Percentiles rank a stretch among this genome's conserved stretches.
These are phyloP conservation scores for Lerema accius DNA, from an alignment of 1,140 invertebrate genomes.

Conservation along the genomic window DNA sequence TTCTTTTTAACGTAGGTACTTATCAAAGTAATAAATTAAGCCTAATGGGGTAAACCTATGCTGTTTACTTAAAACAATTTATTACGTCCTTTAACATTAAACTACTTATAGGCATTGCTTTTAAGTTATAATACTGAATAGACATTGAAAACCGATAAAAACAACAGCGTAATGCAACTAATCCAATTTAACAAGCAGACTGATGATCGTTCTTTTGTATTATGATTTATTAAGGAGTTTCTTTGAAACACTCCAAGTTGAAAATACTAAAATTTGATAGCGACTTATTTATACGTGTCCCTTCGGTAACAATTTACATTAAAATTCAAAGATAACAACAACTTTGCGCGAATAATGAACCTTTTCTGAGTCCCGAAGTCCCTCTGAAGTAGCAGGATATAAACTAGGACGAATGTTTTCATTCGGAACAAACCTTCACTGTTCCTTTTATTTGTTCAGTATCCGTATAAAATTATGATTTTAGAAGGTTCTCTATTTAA, in stretches of 20 bases:
- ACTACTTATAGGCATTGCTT: too few relatives aligned
- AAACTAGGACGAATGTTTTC: conserved; percentile 30
- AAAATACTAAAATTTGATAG: conserved; percentile 17
- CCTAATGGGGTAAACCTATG: too few relatives aligned
- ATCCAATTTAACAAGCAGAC: conserved; percentile 2
- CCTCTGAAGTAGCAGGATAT: conserved; percentile 15
- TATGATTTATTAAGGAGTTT: conserved; percentile 14
- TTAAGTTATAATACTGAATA: too few relatives aligned
- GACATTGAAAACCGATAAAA: too few relatives aligned
- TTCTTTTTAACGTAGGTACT: too few relatives aligned
- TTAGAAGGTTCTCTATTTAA: conserved; percentile 43
- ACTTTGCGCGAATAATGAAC: conserved; percentile 30
- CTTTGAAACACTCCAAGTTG: conserved; percentile 17
- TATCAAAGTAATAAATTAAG: too few relatives aligned
- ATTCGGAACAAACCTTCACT: conserved; percentile 32
- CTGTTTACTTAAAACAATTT: too few relatives aligned
- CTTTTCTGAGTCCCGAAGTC: conserved; percentile 19
- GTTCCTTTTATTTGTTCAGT: conserved; percentile 35
- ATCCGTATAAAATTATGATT: conserved; percentile 26
- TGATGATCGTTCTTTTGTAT: conserved; percentile 18
- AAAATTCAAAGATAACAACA: conserved; percentile 28
- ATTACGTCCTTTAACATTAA: too few relatives aligned
- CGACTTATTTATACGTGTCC: conserved; percentile 24
- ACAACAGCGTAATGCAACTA: too few relatives aligned
- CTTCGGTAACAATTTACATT: conserved; percentile 29